Percentiles rank a stretch among this genome's conserved stretches.
These are phyloP conservation scores for Limnephilus lunatus DNA, from an alignment of 2,888 invertebrate genomes.

Conservation along the genomic window DNA sequence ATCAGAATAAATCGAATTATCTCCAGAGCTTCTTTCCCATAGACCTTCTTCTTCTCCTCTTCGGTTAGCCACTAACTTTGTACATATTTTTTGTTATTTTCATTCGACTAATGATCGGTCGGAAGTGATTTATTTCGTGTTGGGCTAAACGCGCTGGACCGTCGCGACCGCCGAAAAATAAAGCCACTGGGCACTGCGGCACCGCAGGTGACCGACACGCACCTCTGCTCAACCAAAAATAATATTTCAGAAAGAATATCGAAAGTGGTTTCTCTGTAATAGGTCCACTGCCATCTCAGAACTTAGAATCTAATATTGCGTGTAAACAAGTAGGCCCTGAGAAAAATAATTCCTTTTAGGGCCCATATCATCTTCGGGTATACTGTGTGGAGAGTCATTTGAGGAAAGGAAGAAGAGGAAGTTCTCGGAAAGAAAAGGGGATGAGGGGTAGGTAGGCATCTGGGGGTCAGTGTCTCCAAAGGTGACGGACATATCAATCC, in stretches of 20 bases:
- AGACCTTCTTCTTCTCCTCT: background rate
- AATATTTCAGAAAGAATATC: conserved; percentile 3
- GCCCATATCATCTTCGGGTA: too few relatives aligned
- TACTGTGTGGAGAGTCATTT: too few relatives aligned
- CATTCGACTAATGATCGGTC: background rate
- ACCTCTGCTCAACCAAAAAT: conserved; percentile 25
- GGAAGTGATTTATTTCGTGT: conserved; percentile 20
- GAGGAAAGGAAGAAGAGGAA: too few relatives aligned
- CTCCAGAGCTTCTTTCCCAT: background rate
- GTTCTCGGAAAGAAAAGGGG: too few relatives aligned
- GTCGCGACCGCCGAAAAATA: conserved; percentile 6
- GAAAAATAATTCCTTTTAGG: too few relatives aligned
- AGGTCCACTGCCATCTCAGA: background rate
- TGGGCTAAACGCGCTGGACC: background rate
- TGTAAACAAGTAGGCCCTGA: too few relatives aligned
- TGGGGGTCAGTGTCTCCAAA: too few relatives aligned
- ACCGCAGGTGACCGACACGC: conserved; percentile 37
- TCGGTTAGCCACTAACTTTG: background rate
- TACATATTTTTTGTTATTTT: background rate
- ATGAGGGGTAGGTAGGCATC: too few relatives aligned
- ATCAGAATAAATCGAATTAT: background rate
- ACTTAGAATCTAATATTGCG: background rate
- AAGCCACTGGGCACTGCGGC: conserved; percentile 1
- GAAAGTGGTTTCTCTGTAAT: conserved; percentile 32
- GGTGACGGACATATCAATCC: too few relatives aligned